Conservation (phyloP, 1,140 invertebrate species). For the Zaprionus camerounensis region DNA sequence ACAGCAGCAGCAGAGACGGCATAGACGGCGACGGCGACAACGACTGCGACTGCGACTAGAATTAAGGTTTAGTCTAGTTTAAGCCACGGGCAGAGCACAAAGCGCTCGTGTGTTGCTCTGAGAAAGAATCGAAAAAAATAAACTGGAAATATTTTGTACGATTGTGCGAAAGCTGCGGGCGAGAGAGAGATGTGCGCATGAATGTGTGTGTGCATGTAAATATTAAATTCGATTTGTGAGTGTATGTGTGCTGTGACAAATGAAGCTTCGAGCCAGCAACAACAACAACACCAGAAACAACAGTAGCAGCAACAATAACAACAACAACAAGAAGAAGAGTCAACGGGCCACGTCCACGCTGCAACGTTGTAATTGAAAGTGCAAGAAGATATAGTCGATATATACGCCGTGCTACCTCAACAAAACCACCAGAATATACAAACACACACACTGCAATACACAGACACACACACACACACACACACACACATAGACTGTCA, state of each 20-base stretch:
- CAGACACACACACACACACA: neutral
- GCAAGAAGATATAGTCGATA: conserved; percentile 4
- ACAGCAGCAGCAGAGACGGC: conserved; percentile 8
- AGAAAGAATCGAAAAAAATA: conserved; percentile 30
- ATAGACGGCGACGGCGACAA: neutral
- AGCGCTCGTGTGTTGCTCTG: conserved; percentile 15
- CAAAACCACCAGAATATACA: conserved; percentile 16
- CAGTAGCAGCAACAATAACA: neutral
- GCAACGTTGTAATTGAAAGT: conserved; percentile 53
- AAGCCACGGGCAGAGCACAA: conserved; percentile 62
- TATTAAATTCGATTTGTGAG: conserved; percentile 7
- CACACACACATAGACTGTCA: neutral
- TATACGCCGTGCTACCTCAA: conserved; percentile 63
- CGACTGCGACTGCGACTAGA: conserved; percentile 50
- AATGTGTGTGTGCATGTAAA: conserved; percentile 33
- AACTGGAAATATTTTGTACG: conserved; percentile 28
- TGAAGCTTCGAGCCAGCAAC: conserved; percentile 23
- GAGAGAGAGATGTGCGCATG: conserved; percentile 35
- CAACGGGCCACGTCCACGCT: conserved; percentile 49
- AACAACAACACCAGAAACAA: neutral
- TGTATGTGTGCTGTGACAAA: conserved; percentile 10
- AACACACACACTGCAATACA: neutral
- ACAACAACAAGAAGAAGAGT: conserved; percentile 5
- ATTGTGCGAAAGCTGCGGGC: conserved; percentile 16
- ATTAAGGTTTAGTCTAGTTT: conserved; percentile 79